Base-by-base conservation (phyloP, 2,797 vertebrate species). In the Sebastes itinus region DNA sequence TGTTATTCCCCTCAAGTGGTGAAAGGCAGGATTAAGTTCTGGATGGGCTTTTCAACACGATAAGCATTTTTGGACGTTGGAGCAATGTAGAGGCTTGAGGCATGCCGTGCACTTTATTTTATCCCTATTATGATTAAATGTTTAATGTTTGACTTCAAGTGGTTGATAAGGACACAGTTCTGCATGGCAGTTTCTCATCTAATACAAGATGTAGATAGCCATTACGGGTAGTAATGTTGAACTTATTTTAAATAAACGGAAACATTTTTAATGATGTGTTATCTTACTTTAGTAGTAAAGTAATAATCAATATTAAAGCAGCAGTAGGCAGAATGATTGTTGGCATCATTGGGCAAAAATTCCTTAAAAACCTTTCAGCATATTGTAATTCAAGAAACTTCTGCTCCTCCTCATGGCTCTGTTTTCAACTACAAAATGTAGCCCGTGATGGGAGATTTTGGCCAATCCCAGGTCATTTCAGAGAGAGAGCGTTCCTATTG, bases 91-190 rank as follows among this genome's bases (percentile, higher is more conserved):
- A 71, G 61, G 75, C 87, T 88, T 1, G 25, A 84, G 85, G 86
- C 83, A 10, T 42, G 23, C 1, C 2, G 55, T 90, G 82, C 64
- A 87, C 84, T 91, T 90, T 82, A 73, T 67, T 80, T 72, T 85
- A 74, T 87, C 75, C 28, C 3, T 63, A 61, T 82, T 62, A 30
- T 72, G 66, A 82, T 81, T 83, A 61, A 78, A 84, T 81, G 20
- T 83, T 75, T 68, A 61, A 80, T 77, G 72, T 78, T 80, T 72
- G 71, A 78, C 59, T 80, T 82, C 5, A 78, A 82, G 82, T 80
- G 65, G 58, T 54, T 86, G 7, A 28, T 64, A 64, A 68, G 20
- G 35, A 67, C 20, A 25, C 2, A n/a, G 55, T 75, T 52, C 5
- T 71, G 27, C 28, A 59, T 33, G 1, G 30, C 60, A 60, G 27